Evolutionary conservation across 2,113 vertebrate species (phyloP).

Genomic region (Conger conger): DNA sequence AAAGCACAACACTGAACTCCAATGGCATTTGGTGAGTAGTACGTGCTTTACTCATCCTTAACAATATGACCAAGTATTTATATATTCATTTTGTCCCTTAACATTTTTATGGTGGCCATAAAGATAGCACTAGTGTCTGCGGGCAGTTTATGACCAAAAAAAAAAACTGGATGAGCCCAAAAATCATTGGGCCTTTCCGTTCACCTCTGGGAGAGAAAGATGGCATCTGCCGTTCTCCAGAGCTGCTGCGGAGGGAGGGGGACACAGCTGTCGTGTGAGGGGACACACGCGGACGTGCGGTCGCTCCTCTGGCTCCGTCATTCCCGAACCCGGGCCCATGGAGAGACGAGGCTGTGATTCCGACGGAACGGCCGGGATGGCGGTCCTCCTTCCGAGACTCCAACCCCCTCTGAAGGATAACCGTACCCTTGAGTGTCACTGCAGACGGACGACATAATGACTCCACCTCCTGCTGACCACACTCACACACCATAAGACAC

Average conservation of each 20-base stretch:
- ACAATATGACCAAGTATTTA: neutral
- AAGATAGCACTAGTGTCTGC: neutral
- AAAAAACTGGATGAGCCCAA: neutral
- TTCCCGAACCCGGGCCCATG: neutral
- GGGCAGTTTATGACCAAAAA: neutral
- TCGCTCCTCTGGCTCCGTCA: slow-evolving; percentile 36
- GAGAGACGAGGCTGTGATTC: neutral
- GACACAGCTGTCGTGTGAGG: neutral
- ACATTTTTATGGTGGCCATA: neutral
- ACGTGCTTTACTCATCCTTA: neutral
- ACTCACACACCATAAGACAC: neutral
- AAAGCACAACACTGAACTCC: neutral
- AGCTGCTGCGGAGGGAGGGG: slow-evolving; percentile 27
- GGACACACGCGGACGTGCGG: slow-evolving; percentile 38
- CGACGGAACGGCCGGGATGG: slow-evolving; percentile 36
- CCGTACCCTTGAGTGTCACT: neutral
- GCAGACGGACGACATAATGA: slow-evolving; percentile 25
- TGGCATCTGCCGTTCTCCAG: slow-evolving; percentile 40
- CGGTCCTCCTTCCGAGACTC: slow-evolving; percentile 11
- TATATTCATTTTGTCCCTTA: neutral
- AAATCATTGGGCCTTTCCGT: neutral
- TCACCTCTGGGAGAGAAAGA: slow-evolving; percentile 1
- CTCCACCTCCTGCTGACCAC: slow-evolving; percentile 8
- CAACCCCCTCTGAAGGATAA: slow-evolving; percentile 17
- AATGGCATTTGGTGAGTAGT: neutral